These are phyloP conservation scores for Scomber scombrus DNA, from an alignment of 2,113 vertebrate species.

Conservation along the genomic window DNA sequence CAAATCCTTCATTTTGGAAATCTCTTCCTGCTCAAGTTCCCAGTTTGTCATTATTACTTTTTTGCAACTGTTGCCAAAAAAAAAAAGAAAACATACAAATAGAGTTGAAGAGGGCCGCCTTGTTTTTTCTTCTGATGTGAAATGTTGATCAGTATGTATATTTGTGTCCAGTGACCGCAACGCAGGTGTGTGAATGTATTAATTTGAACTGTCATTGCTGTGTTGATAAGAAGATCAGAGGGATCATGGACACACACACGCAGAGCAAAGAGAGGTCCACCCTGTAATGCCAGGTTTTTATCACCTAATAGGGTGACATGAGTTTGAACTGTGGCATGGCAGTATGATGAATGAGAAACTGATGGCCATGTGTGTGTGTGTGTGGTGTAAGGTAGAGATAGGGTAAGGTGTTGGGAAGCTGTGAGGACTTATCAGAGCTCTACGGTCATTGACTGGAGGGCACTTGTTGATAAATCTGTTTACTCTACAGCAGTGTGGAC, in stretches of 20 bases:
- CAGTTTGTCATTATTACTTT: not conserved
- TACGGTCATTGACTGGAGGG: slow-evolving; percentile 22
- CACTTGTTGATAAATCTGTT: slow-evolving; percentile 54
- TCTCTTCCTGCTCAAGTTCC: slow-evolving; percentile 5
- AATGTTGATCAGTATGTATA: slow-evolving; percentile 11
- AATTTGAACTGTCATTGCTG: slow-evolving; percentile 17
- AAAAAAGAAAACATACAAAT: not conserved
- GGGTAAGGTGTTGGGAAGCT: not conserved
- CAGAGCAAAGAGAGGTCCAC: slow-evolving; percentile 55
- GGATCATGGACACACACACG: slow-evolving; percentile 35
- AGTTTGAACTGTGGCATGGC: slow-evolving; percentile 55
- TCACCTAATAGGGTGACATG: slow-evolving; percentile 46
- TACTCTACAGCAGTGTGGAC: slow-evolving; percentile 38
- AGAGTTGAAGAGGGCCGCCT: slow-evolving; percentile 63
- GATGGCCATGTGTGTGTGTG: slow-evolving; percentile 38
- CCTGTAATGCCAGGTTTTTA: slow-evolving; percentile 57
- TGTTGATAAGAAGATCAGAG: slow-evolving; percentile 52
- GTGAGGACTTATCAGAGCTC: slow-evolving; percentile 20
- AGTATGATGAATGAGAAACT: slow-evolving; percentile 62
- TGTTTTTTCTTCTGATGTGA: slow-evolving; percentile 36
- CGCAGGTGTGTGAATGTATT: slow-evolving; percentile 30
- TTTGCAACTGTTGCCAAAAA: not conserved
- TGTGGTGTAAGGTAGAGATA: slow-evolving; percentile 4
- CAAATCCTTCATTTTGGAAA: slow-evolving; percentile 43
- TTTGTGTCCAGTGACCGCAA: not conserved